Percentiles rank a stretch among this genome's conserved stretches.
phyloP scores from a whole-genome alignment of 2,113 vertebrate genomes.

The Eira barbara region DNA sequence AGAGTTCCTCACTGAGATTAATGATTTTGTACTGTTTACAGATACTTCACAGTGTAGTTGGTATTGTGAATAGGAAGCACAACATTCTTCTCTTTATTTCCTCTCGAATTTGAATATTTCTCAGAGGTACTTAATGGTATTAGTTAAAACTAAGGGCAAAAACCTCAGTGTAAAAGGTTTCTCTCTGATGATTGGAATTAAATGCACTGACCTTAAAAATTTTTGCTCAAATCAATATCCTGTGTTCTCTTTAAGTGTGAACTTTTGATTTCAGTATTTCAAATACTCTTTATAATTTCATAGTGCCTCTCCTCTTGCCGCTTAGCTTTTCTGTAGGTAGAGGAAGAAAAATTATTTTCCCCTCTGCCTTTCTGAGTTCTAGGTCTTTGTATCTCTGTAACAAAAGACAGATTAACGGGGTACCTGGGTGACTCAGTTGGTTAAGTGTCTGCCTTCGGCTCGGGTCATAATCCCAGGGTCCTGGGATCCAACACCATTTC shows the following conservation, averaged over 20 bases:
- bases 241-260: neutral
- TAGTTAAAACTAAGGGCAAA: slow-evolving; percentile 3
- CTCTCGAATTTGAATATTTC: slow-evolving; percentile 19
- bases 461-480: too few relatives aligned
- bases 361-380: neutral
- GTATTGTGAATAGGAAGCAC: neutral
- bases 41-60: neutral
- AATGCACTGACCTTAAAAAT: neutral
- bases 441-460: too few relatives aligned
- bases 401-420: neutral
- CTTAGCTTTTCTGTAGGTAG: neutral
- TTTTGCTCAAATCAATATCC: slow-evolving; percentile 12
- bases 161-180: neutral
- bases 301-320: neutral
- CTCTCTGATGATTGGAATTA: neutral
- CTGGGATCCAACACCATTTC: too few relatives aligned
- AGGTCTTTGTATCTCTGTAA: neutral
- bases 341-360: neutral
- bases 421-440: too few relatives aligned
- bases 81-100: neutral
- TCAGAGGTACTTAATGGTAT: neutral
- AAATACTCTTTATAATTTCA: neutral
- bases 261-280: slow-evolving; percentile 13
- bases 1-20: neutral
- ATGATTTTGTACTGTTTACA: slow-evolving; percentile 18